Percentiles rank a stretch among this genome's conserved stretches.
Evolutionary conservation across 2,888 invertebrate genomes (phyloP).

Genomic region (Leucozona laternaria): DNA sequence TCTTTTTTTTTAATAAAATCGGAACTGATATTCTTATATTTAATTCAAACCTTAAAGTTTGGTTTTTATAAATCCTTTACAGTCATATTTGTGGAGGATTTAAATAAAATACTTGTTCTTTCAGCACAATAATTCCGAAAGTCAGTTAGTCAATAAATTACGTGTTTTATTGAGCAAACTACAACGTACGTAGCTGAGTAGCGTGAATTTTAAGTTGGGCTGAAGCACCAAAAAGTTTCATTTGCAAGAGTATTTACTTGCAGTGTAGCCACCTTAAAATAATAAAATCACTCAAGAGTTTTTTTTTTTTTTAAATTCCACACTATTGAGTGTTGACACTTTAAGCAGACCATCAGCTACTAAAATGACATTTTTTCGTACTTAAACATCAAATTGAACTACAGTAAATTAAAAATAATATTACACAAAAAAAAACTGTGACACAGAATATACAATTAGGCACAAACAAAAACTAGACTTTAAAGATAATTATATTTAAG

Average conservation of each 20-base stretch:
- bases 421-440: constrained; percentile 12
- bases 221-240: not conserved
- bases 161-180: not conserved
- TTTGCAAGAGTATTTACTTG: not conserved
- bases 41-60: too few species aligned
- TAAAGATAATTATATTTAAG: not conserved
- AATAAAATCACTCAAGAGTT: too few species aligned
- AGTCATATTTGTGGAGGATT: not conserved
- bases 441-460: constrained; percentile 18
- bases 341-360: not conserved
- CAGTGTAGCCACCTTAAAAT: too few species aligned
- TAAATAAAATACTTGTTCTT: not conserved
- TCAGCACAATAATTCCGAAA: not conserved
- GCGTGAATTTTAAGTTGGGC: not conserved
- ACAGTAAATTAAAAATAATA: not conserved
- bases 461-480: constrained; percentile 4
- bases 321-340: not conserved
- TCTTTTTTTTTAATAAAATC: not conserved
- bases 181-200: not conserved
- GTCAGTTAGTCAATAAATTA: not conserved
- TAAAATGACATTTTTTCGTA: constrained; percentile 15
- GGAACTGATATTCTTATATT: not conserved
- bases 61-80: too few species aligned
- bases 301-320: too few species aligned
- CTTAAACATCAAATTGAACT: constrained; percentile 5